A percentile compares a stretch with the other conserved stretches of the same genome.
phyloP scores from a whole-genome alignment of 2,888 invertebrate species.

The Chrysolina oricalcia region DNA sequence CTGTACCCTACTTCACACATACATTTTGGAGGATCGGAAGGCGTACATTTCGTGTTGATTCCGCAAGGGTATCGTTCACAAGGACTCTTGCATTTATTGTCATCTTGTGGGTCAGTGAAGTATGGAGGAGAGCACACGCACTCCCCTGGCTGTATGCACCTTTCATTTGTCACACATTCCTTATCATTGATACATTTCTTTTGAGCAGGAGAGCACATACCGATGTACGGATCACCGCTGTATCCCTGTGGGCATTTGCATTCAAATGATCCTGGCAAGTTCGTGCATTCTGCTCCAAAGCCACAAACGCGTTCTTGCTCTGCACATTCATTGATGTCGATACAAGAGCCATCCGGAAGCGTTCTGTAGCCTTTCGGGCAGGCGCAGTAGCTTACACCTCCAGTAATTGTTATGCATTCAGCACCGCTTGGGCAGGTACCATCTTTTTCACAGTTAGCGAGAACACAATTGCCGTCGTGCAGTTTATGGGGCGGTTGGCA shows the following conservation, averaged over 20 bases:
- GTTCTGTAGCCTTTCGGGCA: constrained; percentile 91
- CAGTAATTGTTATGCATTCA: constrained; percentile 91
- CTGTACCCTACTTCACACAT: constrained; percentile 91
- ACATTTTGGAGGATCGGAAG: constrained; percentile 91
- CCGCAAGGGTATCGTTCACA: constrained; percentile 93
- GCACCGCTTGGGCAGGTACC: constrained; percentile 90
- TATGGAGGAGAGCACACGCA: constrained; percentile 94
- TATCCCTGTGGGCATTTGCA: constrained; percentile 89
- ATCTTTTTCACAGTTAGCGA: constrained; percentile 87
- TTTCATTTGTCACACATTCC: constrained; percentile 90
- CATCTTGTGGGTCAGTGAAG: constrained; percentile 87
- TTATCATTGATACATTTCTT: constrained; percentile 87
- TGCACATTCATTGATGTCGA: constrained; percentile 88
- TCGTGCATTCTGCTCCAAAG: constrained; percentile 90
- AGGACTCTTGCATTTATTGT: constrained; percentile 92
- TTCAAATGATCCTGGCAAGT: constrained; percentile 83
- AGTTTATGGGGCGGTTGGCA: constrained; percentile 92
- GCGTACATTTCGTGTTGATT: constrained; percentile 91
- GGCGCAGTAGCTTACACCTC: constrained; percentile 93
- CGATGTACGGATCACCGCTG: constrained; percentile 87
- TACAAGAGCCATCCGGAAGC: constrained; percentile 85
- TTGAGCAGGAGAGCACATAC: constrained; percentile 87
- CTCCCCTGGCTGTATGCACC: constrained; percentile 92
- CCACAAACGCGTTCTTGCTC: constrained; percentile 86
- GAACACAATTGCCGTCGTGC: constrained; percentile 86